phyloP scores from a whole-genome alignment of 2,797 vertebrate species.

The Periparus ater region DNA sequence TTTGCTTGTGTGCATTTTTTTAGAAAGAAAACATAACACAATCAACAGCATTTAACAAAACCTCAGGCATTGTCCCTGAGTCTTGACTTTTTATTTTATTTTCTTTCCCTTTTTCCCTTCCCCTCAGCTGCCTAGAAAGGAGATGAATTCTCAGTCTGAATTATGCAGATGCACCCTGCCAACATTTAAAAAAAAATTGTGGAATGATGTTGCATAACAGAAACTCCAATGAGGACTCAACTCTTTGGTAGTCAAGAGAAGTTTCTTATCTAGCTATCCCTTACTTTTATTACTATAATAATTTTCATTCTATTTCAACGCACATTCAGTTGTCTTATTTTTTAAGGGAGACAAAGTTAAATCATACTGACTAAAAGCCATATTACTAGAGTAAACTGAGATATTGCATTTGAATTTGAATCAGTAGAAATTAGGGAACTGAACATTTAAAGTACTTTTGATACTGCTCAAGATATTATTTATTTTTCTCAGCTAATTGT shows the following conservation, averaged over 20 bases:
- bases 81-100: background rate
- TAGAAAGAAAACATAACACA: background rate
- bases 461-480: background rate
- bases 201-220: fast-evolving
- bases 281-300: background rate
- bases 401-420: background rate
- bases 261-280: background rate
- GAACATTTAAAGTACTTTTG: background rate
- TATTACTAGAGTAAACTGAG: background rate
- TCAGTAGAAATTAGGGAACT: background rate
- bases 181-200: background rate
- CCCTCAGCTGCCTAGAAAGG: background rate
- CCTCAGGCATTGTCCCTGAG: background rate
- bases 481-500: background rate
- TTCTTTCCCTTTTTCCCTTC: fast-evolving
- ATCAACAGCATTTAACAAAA: background rate
- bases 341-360: background rate
- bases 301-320: background rate
- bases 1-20: background rate
- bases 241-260: background rate
- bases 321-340: background rate
- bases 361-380: background rate
- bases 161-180: background rate
- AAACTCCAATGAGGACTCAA: background rate
- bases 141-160: background rate